phyloP scores from a whole-genome alignment of 2,113 vertebrate genomes.

The Oreotrochilus melanogaster region DNA sequence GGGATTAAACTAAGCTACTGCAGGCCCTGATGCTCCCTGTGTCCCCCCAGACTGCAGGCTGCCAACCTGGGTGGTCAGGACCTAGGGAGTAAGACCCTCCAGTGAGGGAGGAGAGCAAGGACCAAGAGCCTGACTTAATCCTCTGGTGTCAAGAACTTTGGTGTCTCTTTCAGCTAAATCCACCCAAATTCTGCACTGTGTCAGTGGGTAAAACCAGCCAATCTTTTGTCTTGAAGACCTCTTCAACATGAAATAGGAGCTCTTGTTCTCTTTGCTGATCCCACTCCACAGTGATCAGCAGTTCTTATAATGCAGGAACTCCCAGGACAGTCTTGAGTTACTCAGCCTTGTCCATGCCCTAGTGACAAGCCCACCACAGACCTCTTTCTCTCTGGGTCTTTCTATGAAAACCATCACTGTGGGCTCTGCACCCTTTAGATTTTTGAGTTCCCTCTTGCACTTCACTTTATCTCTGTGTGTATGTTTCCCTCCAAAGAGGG shows the following conservation, averaged over 20 bases:
- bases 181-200: neutral
- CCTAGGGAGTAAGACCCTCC: neutral
- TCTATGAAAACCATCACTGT: neutral
- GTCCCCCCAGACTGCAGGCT: neutral
- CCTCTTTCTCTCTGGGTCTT: neutral
- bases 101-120: neutral
- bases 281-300: neutral
- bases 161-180: neutral
- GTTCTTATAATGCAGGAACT: neutral
- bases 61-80: conserved; percentile 44
- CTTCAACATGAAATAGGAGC: neutral
- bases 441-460: neutral
- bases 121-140: neutral
- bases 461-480: neutral
- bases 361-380: neutral
- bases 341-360: neutral
- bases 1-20: neutral
- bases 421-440: neutral
- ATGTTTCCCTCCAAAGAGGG: neutral
- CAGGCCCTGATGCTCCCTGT: neutral
- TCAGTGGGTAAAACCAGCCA: neutral
- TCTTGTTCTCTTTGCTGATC: neutral
- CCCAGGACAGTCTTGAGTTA: neutral
- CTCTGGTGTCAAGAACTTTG: neutral
- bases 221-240: neutral